A percentile compares a stretch with the other conserved stretches of the same genome.
Evolutionary conservation across 2,113 vertebrate species (phyloP).

Genomic region (Struthidea cinerea): DNA sequence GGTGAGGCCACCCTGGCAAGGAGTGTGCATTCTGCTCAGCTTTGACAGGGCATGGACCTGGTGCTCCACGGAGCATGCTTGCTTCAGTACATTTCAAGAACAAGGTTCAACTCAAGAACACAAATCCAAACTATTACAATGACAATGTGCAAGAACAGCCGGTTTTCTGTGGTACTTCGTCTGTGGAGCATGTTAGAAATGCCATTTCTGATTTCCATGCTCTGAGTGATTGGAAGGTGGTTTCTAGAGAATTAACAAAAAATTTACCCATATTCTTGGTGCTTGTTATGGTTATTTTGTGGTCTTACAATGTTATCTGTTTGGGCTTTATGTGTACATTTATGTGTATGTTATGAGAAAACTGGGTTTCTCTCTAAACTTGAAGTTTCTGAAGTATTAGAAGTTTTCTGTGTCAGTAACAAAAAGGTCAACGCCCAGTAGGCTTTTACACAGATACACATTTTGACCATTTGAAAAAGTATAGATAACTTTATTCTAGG

Average conservation of each 20-base stretch:
- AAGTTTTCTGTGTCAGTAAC: not conserved
- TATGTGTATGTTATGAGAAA: not conserved
- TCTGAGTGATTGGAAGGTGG: not conserved
- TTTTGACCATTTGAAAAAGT: not conserved
- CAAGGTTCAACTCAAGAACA: not conserved
- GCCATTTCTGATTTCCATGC: not conserved
- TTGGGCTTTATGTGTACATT: not conserved
- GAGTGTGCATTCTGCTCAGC: not conserved
- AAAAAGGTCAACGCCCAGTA: not conserved
- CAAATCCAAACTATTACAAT: not conserved
- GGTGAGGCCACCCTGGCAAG: not conserved
- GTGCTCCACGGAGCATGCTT: not conserved
- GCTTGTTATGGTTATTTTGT: not conserved
- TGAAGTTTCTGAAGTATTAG: not conserved
- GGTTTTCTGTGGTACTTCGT: not conserved
- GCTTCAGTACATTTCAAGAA: not conserved
- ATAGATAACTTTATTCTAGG: not conserved
- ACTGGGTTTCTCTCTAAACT: not conserved
- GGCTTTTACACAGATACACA: not conserved
- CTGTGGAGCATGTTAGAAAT: not conserved
- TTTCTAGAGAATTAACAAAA: not conserved
- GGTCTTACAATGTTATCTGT: not conserved
- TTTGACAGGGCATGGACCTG: not conserved
- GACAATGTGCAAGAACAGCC: not conserved
- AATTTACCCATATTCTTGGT: not conserved